Base-by-base conservation (phyloP, 2,113 vertebrate species). In the Oreotrochilus melanogaster region DNA sequence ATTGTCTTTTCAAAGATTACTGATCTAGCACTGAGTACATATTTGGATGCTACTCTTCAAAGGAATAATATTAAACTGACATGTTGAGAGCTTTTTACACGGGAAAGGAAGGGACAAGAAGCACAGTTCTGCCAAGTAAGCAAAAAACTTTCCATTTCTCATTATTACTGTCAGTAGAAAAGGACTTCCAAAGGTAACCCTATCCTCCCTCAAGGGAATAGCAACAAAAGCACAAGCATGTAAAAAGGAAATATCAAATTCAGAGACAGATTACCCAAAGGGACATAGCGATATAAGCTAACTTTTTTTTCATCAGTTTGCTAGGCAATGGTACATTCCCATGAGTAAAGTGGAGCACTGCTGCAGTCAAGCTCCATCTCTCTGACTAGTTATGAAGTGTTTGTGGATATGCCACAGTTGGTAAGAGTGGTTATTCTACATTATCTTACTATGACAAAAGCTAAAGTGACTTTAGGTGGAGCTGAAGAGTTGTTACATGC, bases 141-240 rank as follows among this genome's bases (percentile, higher is more conserved):
- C 75, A 93, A 83, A 89, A 57, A 42, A 76, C 86, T 94, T 78
- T 93, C 89, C 72, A 86, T 83, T 92, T 83, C 88, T 94, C 88
- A 60, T 73, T 86, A 74, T 88, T 37, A 93, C 56, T 27, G 56
- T 31, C 56, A 64, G 75, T 7, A 90, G 93, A 81, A 96, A 76
- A 84, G 53, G 60, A 83, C 56, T 90, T 83, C 79, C 75, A 93
- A 72, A 89, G 70, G 96, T 90, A 96, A 96, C 48, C 12, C 48
- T 88, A 94, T 64, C 71, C 71, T 90, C 65, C 43, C 88, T 83
- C 54, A 56, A 78, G 87, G 95, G 69, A 91, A n/a, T 2, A 94
- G 75, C 72, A 69, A 94, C 79, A 94, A 96, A 92, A 93, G 79
- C 66, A 92, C 47, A 80, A 58, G 78, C 72, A 84, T 4, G 18